Conservation (phyloP, 2,888 invertebrate genomes). For the Drosophila cognata region DNA sequence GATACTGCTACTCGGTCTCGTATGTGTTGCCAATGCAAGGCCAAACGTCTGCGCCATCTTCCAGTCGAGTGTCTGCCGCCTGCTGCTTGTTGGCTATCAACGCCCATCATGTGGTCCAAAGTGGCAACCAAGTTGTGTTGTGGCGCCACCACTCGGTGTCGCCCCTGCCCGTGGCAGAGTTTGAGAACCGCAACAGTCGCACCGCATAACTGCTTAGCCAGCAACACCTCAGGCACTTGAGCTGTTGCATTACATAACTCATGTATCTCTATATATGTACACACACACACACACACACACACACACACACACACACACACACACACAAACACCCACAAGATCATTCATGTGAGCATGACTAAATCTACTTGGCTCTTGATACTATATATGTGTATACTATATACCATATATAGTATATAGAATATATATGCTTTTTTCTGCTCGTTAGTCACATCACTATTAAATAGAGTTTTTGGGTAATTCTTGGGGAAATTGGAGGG, state of each 20-base stretch:
- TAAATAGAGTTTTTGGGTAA: not conserved
- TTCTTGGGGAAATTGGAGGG: not conserved
- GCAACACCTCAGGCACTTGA: constrained; percentile 20
- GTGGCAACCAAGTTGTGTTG: constrained; percentile 27
- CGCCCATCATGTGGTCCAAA: constrained; percentile 64
- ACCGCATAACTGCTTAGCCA: constrained; percentile 17
- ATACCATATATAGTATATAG: too few species aligned
- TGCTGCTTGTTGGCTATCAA: constrained; percentile 46
- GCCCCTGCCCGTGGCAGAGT: not conserved
- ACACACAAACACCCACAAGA: not conserved
- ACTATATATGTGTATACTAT: too few species aligned
- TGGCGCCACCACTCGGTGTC: not conserved
- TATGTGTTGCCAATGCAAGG: constrained; percentile 42
- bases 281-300: not conserved
- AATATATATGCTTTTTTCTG: too few species aligned
- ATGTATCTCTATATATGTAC: not conserved
- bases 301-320: not conserved
- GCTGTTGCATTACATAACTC: constrained; percentile 24
- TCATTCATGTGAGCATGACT: too few species aligned
- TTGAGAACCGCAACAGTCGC: constrained; percentile 3
- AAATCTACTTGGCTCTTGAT: too few species aligned
- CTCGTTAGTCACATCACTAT: not conserved
- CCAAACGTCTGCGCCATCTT: constrained; percentile 45
- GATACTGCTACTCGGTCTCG: constrained; percentile 1
- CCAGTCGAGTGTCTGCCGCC: constrained; percentile 41